Conservation (phyloP, 2,888 invertebrate genomes). For the Limnephilus lunatus region DNA sequence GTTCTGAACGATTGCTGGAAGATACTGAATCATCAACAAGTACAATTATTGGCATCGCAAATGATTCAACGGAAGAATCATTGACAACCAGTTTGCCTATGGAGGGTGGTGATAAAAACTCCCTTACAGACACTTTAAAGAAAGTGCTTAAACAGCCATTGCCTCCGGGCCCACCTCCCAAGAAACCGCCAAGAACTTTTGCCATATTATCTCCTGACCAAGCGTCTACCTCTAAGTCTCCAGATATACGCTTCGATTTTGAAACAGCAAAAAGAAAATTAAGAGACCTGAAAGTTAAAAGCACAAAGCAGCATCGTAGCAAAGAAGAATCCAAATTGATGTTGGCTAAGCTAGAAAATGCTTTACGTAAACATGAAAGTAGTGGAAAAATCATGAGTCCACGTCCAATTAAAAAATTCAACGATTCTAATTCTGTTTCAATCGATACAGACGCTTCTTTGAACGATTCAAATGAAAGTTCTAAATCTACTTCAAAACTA, state of each 20-base stretch:
- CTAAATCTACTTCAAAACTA: conserved; percentile 68
- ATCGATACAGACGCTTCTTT: neutral
- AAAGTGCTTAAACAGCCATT: conserved; percentile 82
- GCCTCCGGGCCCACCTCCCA: conserved; percentile 84
- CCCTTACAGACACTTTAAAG: conserved; percentile 80
- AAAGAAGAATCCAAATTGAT: conserved; percentile 79
- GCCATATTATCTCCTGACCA: conserved; percentile 69
- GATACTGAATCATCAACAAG: neutral
- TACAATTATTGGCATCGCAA: neutral
- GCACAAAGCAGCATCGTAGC: conserved; percentile 67
- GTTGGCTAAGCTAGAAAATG: conserved; percentile 81
- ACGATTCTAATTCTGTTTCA: conserved; percentile 4
- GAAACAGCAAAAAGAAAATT: conserved; percentile 55
- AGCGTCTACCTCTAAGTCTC: conserved; percentile 51
- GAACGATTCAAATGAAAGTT: conserved; percentile 66
- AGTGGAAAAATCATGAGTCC: conserved; percentile 66
- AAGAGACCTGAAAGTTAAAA: conserved; percentile 52
- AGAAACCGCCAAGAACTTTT: conserved; percentile 85
- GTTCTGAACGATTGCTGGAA: neutral
- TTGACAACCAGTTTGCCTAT: conserved; percentile 62
- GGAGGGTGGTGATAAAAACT: conserved; percentile 74
- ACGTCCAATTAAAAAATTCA: conserved; percentile 46
- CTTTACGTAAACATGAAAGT: conserved; percentile 76
- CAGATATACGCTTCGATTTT: conserved; percentile 47
- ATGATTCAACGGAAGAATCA: conserved; percentile 70